Conservation (phyloP, 2,113 vertebrate genomes). For the Zapornia atra region DNA sequence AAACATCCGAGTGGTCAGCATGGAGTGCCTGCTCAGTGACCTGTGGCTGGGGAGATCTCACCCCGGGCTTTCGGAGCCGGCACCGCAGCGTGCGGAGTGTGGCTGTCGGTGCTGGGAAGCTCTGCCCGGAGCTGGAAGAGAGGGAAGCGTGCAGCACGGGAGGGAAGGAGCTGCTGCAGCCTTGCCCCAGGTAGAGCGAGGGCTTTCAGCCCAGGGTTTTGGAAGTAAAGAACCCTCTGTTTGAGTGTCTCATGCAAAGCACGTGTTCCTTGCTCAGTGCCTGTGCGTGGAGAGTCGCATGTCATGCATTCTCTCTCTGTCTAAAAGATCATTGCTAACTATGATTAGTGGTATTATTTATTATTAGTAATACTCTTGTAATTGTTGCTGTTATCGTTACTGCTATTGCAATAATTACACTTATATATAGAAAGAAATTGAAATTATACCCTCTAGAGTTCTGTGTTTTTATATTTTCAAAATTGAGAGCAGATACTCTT, state of each 20-base stretch:
- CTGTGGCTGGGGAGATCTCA: constrained; percentile 80
- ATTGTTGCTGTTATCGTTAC: not conserved
- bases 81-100: constrained; percentile 78
- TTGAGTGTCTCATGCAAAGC: not conserved
- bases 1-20: constrained; percentile 83
- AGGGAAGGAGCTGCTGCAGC: constrained; percentile 78
- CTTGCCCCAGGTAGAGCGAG: constrained; percentile 86
- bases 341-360: not conserved
- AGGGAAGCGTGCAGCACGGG: constrained; percentile 86
- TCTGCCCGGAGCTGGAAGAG: constrained; percentile 85
- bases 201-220: not conserved
- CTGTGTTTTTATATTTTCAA: not conserved
- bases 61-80: constrained; percentile 84
- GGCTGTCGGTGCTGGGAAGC: constrained; percentile 76
- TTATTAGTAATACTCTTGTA: not conserved
- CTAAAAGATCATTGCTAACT: not conserved
- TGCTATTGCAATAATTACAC: not conserved
- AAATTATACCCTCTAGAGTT: not conserved
- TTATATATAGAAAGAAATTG: not conserved
- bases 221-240: not conserved
- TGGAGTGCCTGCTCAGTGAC: constrained; percentile 90
- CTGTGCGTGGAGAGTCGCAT: accelerated
- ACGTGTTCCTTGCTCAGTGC: not conserved
- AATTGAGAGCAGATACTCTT: not conserved
- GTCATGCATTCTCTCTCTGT: not conserved